These are phyloP conservation scores for Alexandromys fortis DNA, from an alignment of 2,113 vertebrate species.

Conservation along the genomic window DNA sequence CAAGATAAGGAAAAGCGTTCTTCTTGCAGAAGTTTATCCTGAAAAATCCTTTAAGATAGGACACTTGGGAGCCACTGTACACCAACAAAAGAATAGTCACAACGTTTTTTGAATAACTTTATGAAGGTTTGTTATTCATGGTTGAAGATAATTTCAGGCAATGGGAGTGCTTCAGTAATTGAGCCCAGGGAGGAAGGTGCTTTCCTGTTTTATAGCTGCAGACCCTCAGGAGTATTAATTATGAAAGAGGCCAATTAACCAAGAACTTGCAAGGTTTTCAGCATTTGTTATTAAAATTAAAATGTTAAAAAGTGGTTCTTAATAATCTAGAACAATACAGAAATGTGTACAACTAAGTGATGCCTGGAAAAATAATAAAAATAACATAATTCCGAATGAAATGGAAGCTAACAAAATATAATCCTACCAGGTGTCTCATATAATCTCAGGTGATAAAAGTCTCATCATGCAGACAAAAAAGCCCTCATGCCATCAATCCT, in stretches of 20 bases:
- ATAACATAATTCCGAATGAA: background rate
- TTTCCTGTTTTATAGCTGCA: constrained; percentile 12
- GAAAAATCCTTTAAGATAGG: constrained; percentile 23
- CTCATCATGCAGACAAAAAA: background rate
- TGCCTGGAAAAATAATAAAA: background rate
- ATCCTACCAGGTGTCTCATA: background rate
- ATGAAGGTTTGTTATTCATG: background rate
- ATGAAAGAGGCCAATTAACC: background rate
- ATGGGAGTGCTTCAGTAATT: background rate
- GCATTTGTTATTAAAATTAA: constrained; percentile 29
- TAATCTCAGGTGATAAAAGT: background rate
- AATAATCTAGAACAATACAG: background rate
- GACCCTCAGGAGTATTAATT: constrained; percentile 26
- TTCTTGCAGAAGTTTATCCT: background rate
- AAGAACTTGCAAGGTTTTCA: constrained; percentile 21
- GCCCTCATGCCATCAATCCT: background rate
- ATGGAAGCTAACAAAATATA: background rate
- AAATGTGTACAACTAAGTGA: background rate
- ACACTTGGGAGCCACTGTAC: background rate
- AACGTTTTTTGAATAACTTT: background rate
- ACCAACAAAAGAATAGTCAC: background rate
- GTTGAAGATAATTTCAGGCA: background rate
- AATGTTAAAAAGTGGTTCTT: background rate
- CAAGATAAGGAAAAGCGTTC: background rate
- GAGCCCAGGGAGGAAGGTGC: background rate